These are phyloP conservation scores for Chymomyza costata DNA, from an alignment of 1,140 invertebrate species.

Conservation along the genomic window DNA sequence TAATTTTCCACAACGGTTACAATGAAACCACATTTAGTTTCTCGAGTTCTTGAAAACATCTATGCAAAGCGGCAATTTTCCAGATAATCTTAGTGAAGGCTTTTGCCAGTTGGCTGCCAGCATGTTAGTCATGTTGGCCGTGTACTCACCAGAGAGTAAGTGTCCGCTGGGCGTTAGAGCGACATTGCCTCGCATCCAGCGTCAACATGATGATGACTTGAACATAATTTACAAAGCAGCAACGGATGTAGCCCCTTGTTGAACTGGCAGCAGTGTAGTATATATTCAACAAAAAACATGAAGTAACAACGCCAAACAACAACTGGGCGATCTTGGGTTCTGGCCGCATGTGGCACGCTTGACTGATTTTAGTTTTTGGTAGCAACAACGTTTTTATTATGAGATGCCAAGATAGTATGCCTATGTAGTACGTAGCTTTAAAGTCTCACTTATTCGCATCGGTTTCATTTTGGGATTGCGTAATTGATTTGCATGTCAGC, in stretches of 20 bases:
- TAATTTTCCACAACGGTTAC: slow-evolving; percentile 49
- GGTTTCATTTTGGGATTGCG: slow-evolving; percentile 25
- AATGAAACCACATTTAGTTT: slow-evolving; percentile 13
- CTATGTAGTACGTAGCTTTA: too few relatives aligned
- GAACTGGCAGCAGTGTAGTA: slow-evolving; percentile 19
- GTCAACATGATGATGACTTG: slow-evolving; percentile 65
- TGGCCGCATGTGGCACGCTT: slow-evolving; percentile 42
- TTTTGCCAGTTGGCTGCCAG: slow-evolving; percentile 9
- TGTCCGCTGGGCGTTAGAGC: slow-evolving; percentile 7
- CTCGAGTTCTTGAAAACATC: slow-evolving; percentile 12
- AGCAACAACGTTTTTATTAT: neutral
- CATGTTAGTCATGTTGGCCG: neutral
- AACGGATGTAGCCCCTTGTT: slow-evolving; percentile 50
- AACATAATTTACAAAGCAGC: slow-evolving; percentile 66
- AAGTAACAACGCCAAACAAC: slow-evolving; percentile 24
- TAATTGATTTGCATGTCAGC: slow-evolving; percentile 8
- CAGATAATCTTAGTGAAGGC: slow-evolving; percentile 50
- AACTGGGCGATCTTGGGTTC: slow-evolving; percentile 40
- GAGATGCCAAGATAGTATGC: neutral
- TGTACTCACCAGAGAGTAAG: slow-evolving; percentile 10
- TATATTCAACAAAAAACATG: slow-evolving; percentile 16
- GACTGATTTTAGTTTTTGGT: slow-evolving; percentile 23
- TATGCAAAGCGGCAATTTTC: slow-evolving; percentile 40
- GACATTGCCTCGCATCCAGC: slow-evolving; percentile 18
- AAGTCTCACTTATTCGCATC: neutral